Percentiles rank a stretch among this genome's conserved stretches.
Conservation (phyloP, 2,888 invertebrate genomes). For the Trissonchulus latispiculum region DNA sequence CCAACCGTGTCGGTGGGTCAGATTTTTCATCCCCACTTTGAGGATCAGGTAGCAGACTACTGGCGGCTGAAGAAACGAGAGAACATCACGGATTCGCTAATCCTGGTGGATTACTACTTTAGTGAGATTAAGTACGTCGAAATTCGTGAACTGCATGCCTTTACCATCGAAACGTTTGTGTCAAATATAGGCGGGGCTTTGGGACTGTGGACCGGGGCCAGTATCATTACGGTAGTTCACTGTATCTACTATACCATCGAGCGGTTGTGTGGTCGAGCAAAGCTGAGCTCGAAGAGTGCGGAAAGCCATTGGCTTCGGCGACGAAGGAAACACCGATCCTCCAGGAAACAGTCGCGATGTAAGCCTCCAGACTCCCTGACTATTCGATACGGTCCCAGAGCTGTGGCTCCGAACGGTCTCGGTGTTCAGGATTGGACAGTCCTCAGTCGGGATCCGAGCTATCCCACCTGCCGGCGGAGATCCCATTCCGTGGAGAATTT, state of each 20-base stretch:
- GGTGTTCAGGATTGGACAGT: too few species aligned
- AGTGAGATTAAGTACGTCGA: not conserved
- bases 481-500: too few species aligned
- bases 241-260: not conserved
- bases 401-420: too few species aligned
- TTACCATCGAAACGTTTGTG: not conserved
- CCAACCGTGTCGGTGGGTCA: not conserved
- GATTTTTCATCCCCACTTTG: not conserved
- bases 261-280: too few species aligned
- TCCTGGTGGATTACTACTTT: slow-evolving; percentile 2
- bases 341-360: too few species aligned
- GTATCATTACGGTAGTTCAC: slow-evolving; percentile 5
- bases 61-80: not conserved
- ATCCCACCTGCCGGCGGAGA: too few species aligned
- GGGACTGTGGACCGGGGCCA: slow-evolving; percentile 9
- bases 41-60: not conserved
- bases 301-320: too few species aligned
- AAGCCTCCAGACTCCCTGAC: too few species aligned
- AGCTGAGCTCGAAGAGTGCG: too few species aligned
- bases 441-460: too few species aligned
- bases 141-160: not conserved
- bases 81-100: not conserved
- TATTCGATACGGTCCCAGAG: too few species aligned
- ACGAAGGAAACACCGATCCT: too few species aligned
- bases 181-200: slow-evolving; percentile 9